Evolutionary conservation across 2,797 vertebrate species (phyloP).

Genomic region (Adrianichthys oophorus): DNA sequence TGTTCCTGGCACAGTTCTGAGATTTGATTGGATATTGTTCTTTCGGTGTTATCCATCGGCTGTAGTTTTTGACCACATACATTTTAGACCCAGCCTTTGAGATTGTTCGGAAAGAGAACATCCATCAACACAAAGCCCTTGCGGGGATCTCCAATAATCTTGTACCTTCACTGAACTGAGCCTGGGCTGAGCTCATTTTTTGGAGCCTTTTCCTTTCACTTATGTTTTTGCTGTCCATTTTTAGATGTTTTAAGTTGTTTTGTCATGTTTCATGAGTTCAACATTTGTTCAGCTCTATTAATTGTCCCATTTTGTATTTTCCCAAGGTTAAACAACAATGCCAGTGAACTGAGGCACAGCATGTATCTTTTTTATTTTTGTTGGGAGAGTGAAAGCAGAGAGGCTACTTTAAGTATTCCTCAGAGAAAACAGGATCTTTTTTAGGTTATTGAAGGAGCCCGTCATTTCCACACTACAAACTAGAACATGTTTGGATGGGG

Average conservation of each 20-base stretch:
- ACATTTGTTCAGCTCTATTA: constrained; percentile 68
- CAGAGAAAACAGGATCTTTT: constrained; percentile 58
- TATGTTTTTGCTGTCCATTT: constrained; percentile 59
- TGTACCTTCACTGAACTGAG: constrained; percentile 30
- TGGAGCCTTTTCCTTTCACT: constrained; percentile 38
- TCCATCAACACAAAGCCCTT: constrained; percentile 46
- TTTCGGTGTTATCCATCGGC: constrained; percentile 9
- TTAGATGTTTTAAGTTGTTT: constrained; percentile 65
- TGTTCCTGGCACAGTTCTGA: constrained; percentile 10
- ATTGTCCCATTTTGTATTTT: constrained; percentile 72
- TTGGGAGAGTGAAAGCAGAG: constrained; percentile 57
- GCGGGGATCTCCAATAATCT: constrained; percentile 49
- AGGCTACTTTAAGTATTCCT: constrained; percentile 64
- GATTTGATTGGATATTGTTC: constrained; percentile 8
- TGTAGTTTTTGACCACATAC: constrained; percentile 19
- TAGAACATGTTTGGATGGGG: constrained; percentile 62
- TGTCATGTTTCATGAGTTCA: constrained; percentile 52
- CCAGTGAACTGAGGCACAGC: constrained; percentile 58
- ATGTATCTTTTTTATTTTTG: constrained; percentile 68
- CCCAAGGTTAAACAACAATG: constrained; percentile 68
- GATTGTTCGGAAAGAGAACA: constrained; percentile 36
- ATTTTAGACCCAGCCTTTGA: constrained; percentile 23
- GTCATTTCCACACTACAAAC: constrained; percentile 68
- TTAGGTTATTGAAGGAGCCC: constrained; percentile 68
- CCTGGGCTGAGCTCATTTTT: constrained; percentile 44